phyloP scores from a whole-genome alignment of 2,888 invertebrate genomes.

The Ochlodes sylvanus region DNA sequence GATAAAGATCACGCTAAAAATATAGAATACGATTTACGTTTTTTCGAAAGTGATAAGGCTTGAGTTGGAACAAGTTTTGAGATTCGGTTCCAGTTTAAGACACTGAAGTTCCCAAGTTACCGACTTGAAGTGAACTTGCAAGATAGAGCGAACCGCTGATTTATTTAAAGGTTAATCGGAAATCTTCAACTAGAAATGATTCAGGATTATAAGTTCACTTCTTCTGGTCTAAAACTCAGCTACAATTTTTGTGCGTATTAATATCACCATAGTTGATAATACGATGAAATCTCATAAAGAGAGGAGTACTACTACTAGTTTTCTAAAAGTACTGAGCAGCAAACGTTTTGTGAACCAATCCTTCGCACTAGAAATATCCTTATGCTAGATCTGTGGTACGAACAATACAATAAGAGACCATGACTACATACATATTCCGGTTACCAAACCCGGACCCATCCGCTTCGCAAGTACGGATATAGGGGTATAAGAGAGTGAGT shows the following conservation, averaged over 20 bases:
- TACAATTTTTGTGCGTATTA: neutral
- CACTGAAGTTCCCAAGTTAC: slow-evolving; percentile 22
- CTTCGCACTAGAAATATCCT: no score
- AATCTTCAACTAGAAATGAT: slow-evolving; percentile 27
- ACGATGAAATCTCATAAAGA: no score
- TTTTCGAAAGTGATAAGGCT: slow-evolving; percentile 26
- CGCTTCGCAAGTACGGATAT: no score
- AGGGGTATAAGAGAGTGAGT: no score
- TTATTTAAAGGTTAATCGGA: slow-evolving; percentile 26
- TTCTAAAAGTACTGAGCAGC: no score
- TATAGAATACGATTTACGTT: slow-evolving; percentile 21
- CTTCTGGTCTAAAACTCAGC: neutral
- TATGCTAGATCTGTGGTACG: no score
- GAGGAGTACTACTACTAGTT: no score
- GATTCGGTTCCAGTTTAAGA: slow-evolving; percentile 31
- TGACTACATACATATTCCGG: no score
- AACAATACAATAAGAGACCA: no score
- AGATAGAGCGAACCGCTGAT: slow-evolving; percentile 28
- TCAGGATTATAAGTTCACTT: slow-evolving; percentile 24
- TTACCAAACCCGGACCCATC: no score
- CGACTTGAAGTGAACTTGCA: slow-evolving; percentile 24
- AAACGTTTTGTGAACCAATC: no score
- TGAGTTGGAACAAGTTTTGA: slow-evolving; percentile 30
- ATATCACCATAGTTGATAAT: neutral
- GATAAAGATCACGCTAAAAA: neutral